These are phyloP conservation scores for Phorcus lineatus DNA, from an alignment of 2,888 invertebrate species.

Conservation along the genomic window DNA sequence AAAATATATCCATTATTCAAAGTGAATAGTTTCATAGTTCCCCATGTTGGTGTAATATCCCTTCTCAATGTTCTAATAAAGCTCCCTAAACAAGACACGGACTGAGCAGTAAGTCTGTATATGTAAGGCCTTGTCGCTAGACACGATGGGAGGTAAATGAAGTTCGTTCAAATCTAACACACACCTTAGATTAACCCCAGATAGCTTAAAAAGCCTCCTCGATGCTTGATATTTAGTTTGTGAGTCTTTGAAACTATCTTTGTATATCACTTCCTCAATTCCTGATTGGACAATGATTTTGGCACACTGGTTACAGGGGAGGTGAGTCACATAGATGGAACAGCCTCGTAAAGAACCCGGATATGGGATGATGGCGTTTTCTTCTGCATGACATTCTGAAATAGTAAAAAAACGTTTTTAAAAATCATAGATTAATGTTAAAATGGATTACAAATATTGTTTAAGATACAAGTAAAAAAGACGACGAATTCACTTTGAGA, in stretches of 20 bases:
- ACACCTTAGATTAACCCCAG: neutral
- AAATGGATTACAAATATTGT: no score
- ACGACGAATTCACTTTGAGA: no score
- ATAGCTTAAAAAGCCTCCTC: neutral
- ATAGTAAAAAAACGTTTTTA: neutral
- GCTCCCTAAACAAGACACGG: no score
- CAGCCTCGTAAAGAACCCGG: neutral
- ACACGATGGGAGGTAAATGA: no score
- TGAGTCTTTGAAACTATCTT: neutral
- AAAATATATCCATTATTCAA: no score
- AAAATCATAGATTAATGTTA: no score
- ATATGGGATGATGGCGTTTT: neutral
- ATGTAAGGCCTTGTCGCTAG: no score
- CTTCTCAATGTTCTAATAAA: no score
- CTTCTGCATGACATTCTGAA: neutral
- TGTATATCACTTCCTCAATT: neutral
- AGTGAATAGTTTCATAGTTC: no score
- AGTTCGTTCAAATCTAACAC: neutral
- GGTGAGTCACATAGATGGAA: conserved; percentile 2
- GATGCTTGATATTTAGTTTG: neutral
- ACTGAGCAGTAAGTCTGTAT: no score
- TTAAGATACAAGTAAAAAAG: no score
- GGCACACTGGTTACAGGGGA: neutral
- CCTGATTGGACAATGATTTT: neutral
- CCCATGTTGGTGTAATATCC: no score